Conservation (phyloP, 2,113 vertebrate species). For the Prochilodus magdalenae region DNA sequence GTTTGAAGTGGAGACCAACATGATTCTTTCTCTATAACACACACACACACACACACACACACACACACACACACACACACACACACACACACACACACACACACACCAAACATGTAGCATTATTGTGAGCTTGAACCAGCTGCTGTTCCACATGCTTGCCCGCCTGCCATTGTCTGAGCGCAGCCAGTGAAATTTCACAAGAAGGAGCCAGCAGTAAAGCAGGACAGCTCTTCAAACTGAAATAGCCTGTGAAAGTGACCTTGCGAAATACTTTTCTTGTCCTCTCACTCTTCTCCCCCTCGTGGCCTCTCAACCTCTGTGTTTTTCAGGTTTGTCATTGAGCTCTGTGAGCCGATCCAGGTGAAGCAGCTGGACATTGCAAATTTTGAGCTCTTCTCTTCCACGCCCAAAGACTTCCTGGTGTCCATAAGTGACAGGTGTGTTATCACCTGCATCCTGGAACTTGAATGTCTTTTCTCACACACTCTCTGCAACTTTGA, state of each 20-base stretch:
- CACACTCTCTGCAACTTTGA: too few species aligned
- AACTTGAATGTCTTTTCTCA: background rate
- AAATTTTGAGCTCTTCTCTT: constrained; percentile 98
- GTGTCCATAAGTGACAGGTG: constrained; percentile 99
- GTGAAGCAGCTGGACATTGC: constrained; percentile 98
- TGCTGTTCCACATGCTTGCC: too few species aligned
- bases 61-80: too few species aligned
- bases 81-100: too few species aligned
- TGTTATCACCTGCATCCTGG: background rate
- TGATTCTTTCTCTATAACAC: too few species aligned
- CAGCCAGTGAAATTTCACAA: background rate
- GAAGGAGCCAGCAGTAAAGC: background rate
- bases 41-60: too few species aligned
- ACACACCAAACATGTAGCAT: too few species aligned
- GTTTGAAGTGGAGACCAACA: too few species aligned
- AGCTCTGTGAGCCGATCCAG: constrained; percentile 98
- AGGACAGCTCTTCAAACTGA: background rate
- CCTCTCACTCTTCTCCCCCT: background rate
- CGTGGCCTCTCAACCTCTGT: background rate
- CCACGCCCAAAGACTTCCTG: constrained; percentile 96
- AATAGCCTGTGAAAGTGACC: background rate
- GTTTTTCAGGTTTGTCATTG: constrained; percentile 93
- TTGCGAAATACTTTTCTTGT: background rate
- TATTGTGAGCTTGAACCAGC: too few species aligned
- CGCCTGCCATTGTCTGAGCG: background rate